Evolutionary conservation across 2,113 vertebrate genomes (phyloP).

Genomic region (Mastomys coucha): DNA sequence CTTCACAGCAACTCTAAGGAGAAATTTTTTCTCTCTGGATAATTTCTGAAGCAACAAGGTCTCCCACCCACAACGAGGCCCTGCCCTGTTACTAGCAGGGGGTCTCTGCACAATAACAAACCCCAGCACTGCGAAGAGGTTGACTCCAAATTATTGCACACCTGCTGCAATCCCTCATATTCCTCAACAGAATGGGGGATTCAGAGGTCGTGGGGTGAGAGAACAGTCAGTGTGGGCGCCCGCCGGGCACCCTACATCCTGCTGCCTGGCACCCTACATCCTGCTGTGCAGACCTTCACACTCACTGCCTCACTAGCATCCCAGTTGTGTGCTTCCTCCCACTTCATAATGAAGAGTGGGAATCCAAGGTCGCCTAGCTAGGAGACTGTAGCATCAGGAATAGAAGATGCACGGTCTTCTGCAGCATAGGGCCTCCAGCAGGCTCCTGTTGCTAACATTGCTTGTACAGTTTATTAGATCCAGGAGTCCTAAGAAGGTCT

Average conservation of each 20-base stretch:
- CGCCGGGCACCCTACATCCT: no score
- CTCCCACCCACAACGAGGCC: background rate
- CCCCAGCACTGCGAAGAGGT: background rate
- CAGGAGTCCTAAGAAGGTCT: background rate
- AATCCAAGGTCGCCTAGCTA: background rate
- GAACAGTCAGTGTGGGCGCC: background rate
- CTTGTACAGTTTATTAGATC: background rate
- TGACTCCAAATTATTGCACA: background rate
- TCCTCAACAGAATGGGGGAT: background rate
- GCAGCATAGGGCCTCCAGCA: background rate
- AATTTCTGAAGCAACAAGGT: background rate
- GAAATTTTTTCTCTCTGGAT: background rate
- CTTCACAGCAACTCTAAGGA: background rate
- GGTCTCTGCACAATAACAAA: background rate
- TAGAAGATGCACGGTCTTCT: background rate
- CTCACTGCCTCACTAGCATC: background rate
- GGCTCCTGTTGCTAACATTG: background rate
- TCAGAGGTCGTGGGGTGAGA: background rate
- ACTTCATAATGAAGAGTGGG: background rate
- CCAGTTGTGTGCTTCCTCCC: background rate
- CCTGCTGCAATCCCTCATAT: background rate
- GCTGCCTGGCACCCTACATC: no score
- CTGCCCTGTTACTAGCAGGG: background rate
- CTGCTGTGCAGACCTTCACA: background rate
- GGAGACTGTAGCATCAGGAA: background rate